These are phyloP conservation scores for Antitype chi DNA, from an alignment of 2,888 invertebrate species.

Conservation along the genomic window DNA sequence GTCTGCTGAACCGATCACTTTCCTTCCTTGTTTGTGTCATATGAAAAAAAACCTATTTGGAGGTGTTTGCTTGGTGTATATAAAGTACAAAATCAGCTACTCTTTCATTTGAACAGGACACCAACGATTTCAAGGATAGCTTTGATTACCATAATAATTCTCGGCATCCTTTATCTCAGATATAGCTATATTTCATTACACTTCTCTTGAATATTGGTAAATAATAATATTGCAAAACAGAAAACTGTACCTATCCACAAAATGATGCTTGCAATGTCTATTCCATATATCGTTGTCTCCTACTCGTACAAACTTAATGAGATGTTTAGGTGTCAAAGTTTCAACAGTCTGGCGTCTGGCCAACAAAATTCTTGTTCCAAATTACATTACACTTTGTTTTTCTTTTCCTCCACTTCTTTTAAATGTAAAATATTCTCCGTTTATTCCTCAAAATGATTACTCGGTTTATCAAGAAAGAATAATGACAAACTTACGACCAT, in stretches of 20 bases:
- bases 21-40: constrained; percentile 53
- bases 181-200: neutral
- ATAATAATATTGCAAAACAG: neutral
- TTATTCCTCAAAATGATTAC: constrained; percentile 41
- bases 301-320: constrained; percentile 48
- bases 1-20: constrained; percentile 64
- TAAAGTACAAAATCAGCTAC: no score
- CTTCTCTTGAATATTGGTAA: neutral
- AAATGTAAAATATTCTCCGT: constrained; percentile 27
- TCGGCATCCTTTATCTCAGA: neutral
- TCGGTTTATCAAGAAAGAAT: constrained; percentile 67
- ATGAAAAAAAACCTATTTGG: constrained; percentile 3
- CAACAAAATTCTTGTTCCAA: constrained; percentile 53
- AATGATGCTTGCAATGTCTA: neutral
- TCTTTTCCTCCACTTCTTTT: constrained; percentile 5
- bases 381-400: constrained; percentile 43
- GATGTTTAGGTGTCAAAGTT: constrained; percentile 63
- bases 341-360: constrained; percentile 60
- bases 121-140: neutral
- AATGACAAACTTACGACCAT: constrained; percentile 72
- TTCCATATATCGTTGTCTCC: constrained; percentile 33
- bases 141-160: neutral
- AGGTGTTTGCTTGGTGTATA: neutral
- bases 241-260: neutral
- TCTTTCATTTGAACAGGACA: neutral